A percentile compares a stretch with the other conserved stretches of the same genome.
Conservation (phyloP, 2,797 vertebrate genomes). For the Phrynocephalus vlangalii region DNA sequence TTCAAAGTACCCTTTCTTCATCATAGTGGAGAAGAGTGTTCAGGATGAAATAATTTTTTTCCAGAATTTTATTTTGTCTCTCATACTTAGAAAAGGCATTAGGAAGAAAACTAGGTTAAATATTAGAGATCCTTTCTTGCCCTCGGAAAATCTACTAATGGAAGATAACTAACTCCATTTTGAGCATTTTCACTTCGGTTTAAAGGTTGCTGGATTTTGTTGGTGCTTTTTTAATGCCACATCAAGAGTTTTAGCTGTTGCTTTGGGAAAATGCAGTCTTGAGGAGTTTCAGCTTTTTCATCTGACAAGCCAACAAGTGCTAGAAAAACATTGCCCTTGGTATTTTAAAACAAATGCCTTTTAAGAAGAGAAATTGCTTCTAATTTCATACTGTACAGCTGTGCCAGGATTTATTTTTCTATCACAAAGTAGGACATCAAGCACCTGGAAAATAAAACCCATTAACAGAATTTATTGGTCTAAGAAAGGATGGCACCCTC, state of each 20-base stretch:
- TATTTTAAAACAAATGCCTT: neutral
- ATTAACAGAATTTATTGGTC: neutral
- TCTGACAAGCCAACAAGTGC: neutral
- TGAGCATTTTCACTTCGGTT: neutral
- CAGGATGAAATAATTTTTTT: too few relatives aligned
- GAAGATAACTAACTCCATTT: neutral
- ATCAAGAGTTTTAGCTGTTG: neutral
- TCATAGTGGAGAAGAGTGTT: too few relatives aligned
- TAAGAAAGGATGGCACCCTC: neutral
- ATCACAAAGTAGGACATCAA: neutral
- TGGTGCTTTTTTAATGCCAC: too few relatives aligned
- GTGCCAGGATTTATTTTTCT: neutral
- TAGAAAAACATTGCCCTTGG: neutral
- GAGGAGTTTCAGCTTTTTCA: neutral
- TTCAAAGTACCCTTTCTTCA: too few relatives aligned
- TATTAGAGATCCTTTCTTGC: neutral
- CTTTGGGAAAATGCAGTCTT: neutral
- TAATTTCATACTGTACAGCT: neutral
- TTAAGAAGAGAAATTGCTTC: neutral
- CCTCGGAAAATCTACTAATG: neutral
- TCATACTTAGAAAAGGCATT: conserved; percentile 1
- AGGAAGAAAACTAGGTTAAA: conserved; percentile 20
- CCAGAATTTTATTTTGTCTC: too few relatives aligned
- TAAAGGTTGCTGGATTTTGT: neutral
- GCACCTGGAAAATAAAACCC: neutral